Evolutionary conservation across 2,113 vertebrate species (phyloP), one percentile per base, ranked within the genome.

Genomic region (Rhinolophus sinicus): DNA sequence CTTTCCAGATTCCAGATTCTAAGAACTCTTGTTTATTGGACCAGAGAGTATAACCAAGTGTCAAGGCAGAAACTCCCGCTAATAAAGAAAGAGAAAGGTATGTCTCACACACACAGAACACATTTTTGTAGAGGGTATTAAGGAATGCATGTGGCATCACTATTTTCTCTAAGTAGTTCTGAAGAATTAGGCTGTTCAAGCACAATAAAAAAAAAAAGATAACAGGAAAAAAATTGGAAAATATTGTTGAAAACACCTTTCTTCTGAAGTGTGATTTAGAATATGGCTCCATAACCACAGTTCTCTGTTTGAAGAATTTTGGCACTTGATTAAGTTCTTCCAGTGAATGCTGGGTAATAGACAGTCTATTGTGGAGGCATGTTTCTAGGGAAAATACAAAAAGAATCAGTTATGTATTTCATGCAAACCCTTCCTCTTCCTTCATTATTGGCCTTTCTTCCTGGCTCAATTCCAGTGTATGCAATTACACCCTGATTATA

Each of bases 401-500:
- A 64, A 67, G 21, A 76, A 65, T 65, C 2, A 2, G 6, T 56
- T 35, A 50, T 73, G 5, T 77, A 70, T 93, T 91, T 90, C 50
- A 28, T 26, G 5, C 56, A 77, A 24, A 47, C 5, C 1, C 44
- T 70, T 81, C 16, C 62, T 80, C 26, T 70, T 69, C 7, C 67
- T 38, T 81, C 13, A 38, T 52, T 58, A 26, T 72, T 88, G 33
- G 21, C 54, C 62, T 80, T 92, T 30, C 72, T 93, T 83, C 50
- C 30, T 65, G 14, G 69, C 54, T 85, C 72, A 50, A 33, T 56
- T 97, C 8, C 73, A 92, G 30, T 54, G 92, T 56, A 73, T 62
- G 52, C 72, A 96, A 58, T 93, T 91, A 60, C 7, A 86, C 56
- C 65, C 47, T 72, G 54, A 93, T 95, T 95, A 95, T 93, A 73